Evolutionary conservation across 2,797 vertebrate genomes (phyloP).

Genomic region (Spinus olivaceus): DNA sequence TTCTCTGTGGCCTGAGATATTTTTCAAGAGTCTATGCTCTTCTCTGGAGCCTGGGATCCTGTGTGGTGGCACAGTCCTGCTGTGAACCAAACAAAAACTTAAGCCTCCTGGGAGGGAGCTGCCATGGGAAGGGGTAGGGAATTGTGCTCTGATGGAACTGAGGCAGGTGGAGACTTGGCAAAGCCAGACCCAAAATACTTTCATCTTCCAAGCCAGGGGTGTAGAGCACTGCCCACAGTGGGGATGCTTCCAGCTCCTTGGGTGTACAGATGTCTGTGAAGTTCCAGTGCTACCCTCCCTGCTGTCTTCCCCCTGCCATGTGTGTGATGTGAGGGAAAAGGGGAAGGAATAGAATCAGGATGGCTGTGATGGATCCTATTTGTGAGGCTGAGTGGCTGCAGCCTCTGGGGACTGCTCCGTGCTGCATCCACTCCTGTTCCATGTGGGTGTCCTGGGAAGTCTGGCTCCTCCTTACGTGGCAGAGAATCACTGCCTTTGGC

Average conservation of each 20-base stretch:
- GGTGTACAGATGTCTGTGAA: not conserved
- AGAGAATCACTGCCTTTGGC: not conserved
- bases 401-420: not conserved
- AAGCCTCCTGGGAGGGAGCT: not conserved
- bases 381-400: not conserved
- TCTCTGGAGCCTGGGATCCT: not conserved
- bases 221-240: not conserved
- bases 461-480: not conserved
- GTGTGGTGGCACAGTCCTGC: not conserved
- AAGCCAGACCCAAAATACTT: not conserved
- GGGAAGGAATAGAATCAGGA: not conserved
- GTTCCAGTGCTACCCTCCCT: not conserved
- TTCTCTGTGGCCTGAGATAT: not conserved
- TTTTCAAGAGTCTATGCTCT: not conserved
- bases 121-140: not conserved
- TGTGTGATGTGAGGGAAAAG: not conserved
- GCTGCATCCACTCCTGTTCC: not conserved
- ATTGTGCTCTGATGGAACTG: not conserved
- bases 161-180: not conserved
- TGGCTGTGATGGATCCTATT: not conserved
- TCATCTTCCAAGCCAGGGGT: not conserved
- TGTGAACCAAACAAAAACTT: not conserved
- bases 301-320: not conserved
- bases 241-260: fast-evolving
- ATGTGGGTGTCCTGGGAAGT: not conserved